These are phyloP conservation scores for Drosophila quasianomalipes DNA, from an alignment of 2,888 invertebrate species.

Conservation along the genomic window DNA sequence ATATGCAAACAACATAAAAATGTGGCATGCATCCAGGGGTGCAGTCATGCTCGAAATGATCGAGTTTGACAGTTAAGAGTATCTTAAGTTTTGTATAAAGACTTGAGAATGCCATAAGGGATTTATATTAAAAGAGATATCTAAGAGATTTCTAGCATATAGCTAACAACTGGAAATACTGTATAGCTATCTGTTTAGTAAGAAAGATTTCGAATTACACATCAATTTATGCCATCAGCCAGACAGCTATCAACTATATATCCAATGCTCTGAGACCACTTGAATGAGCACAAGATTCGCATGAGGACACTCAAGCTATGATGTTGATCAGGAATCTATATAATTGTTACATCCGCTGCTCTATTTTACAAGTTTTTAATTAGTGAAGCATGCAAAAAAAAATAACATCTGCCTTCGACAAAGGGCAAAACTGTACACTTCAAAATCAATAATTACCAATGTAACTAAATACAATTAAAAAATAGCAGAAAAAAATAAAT, in stretches of 20 bases:
- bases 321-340: not conserved
- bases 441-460: slow-evolving; percentile 75
- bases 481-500: slow-evolving; percentile 30
- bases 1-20: not conserved
- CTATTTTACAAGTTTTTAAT: not conserved
- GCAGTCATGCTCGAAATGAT: not conserved
- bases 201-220: not conserved
- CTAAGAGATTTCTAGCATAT: not conserved
- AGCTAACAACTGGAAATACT: not conserved
- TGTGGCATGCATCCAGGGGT: not conserved
- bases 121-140: not conserved
- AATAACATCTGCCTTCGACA: not conserved
- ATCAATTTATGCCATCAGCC: not conserved
- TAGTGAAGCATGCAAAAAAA: not conserved
- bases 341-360: not conserved
- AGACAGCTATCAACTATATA: not conserved
- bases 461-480: slow-evolving; percentile 76
- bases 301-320: not conserved
- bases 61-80: not conserved
- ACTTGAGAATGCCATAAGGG: not conserved
- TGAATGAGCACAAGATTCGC: not conserved
- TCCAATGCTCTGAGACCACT: not conserved
- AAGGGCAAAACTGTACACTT: slow-evolving; percentile 3
- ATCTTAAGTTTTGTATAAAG: not conserved
- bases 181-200: not conserved